Conservation (phyloP, 1,140 invertebrate genomes). For the Hyphantria cunea region DNA sequence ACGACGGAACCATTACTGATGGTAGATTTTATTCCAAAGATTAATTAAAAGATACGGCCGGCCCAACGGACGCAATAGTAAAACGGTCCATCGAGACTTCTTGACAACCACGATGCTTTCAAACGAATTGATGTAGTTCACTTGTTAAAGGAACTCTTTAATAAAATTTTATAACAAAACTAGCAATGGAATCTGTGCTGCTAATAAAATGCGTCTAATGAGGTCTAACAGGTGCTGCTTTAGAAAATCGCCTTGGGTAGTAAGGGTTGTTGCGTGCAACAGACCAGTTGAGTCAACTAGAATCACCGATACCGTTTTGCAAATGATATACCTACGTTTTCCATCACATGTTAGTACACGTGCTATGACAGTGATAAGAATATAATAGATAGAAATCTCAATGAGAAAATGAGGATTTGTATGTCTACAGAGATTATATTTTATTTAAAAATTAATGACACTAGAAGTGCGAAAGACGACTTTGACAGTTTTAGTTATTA, state of each 20-base stretch:
- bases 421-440: too few relatives aligned
- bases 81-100: constrained; percentile 61
- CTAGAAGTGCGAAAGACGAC: too few relatives aligned
- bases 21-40: constrained; percentile 77
- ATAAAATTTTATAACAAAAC: constrained; percentile 30
- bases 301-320: constrained; percentile 60
- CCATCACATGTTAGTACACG: constrained; percentile 46
- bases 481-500: too few relatives aligned
- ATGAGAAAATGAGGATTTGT: constrained; percentile 6
- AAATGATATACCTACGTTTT: constrained; percentile 69
- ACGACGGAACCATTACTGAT: constrained; percentile 66
- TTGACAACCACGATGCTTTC: constrained; percentile 41
- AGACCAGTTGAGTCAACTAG: constrained; percentile 68
- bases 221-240: constrained; percentile 59
- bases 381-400: constrained; percentile 29
- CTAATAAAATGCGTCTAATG: constrained; percentile 24
- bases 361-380: constrained; percentile 41
- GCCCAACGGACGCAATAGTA: constrained; percentile 59
- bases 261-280: constrained; percentile 63
- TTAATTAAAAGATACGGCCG: constrained; percentile 78
- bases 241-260: constrained; percentile 62
- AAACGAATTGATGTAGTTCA: constrained; percentile 37
- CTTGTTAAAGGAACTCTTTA: constrained; percentile 8
- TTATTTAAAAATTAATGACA: too few relatives aligned
- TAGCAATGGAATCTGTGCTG: constrained; percentile 36